Evolutionary conservation across 2,888 invertebrate species (phyloP).

Genomic region (Sphaeridia pumilis): DNA sequence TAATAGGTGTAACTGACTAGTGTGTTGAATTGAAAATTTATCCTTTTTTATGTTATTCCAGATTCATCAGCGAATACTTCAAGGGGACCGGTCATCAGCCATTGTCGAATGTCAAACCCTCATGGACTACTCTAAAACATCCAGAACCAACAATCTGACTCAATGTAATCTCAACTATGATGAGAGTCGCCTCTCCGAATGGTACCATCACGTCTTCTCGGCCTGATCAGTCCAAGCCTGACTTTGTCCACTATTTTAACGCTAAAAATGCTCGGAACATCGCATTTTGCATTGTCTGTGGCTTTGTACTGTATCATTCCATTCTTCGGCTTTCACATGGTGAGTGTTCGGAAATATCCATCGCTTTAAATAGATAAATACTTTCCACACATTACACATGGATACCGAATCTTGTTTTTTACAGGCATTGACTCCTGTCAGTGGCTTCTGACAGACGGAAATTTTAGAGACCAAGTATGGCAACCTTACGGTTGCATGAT

Average conservation of each 20-base stretch:
- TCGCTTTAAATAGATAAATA: no score
- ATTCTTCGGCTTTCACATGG: slow-evolving; percentile 76
- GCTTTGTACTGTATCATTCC: slow-evolving; percentile 80
- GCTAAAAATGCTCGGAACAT: slow-evolving; percentile 77
- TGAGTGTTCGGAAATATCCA: no score
- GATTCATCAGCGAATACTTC: no score
- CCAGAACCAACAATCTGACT: no score
- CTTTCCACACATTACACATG: not conserved
- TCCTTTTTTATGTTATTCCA: no score
- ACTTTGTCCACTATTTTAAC: slow-evolving; percentile 74
- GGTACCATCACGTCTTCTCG: not conserved
- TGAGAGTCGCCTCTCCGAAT: not conserved
- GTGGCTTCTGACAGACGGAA: slow-evolving; percentile 81
- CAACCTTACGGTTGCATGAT: slow-evolving; percentile 98
- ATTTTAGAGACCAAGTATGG: slow-evolving; percentile 92
- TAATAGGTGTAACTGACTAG: no score
- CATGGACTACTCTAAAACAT: no score
- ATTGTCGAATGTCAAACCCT: no score
- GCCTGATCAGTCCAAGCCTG: slow-evolving; percentile 39
- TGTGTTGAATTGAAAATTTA: no score
- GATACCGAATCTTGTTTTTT: not conserved
- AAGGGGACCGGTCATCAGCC: no score
- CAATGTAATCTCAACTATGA: no score
- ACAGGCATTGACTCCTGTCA: slow-evolving; percentile 85
- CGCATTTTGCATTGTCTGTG: slow-evolving; percentile 66